Percentiles rank a stretch among this genome's conserved stretches.
phyloP scores from a whole-genome alignment of 1,140 invertebrate genomes.

The Drepana arcuata region DNA sequence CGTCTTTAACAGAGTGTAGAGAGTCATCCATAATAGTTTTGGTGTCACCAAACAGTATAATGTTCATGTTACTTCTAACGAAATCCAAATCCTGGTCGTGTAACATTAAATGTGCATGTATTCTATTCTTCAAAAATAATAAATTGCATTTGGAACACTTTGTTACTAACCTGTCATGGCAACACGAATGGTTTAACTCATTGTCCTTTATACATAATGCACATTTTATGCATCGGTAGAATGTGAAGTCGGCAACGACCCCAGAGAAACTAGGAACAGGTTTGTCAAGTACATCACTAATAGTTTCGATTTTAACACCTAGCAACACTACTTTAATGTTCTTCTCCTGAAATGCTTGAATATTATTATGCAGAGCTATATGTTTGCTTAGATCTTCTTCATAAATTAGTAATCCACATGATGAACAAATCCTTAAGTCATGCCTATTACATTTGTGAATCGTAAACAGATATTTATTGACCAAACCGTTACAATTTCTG shows the following conservation, averaged over 20 bases:
- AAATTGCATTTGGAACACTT: slow-evolving; percentile 32
- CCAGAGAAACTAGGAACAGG: slow-evolving; percentile 19
- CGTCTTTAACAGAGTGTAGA: neutral
- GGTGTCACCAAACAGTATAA: neutral
- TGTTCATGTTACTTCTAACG: neutral
- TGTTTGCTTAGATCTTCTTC: slow-evolving; percentile 22
- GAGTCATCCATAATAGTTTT: neutral
- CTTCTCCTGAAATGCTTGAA: slow-evolving; percentile 24
- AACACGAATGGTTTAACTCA: slow-evolving; percentile 25
- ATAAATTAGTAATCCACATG: slow-evolving; percentile 30
- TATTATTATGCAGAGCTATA: slow-evolving; percentile 25
- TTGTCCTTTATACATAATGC: slow-evolving; percentile 21
- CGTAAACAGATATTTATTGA: slow-evolving; percentile 16
- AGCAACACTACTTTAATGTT: slow-evolving; percentile 40
- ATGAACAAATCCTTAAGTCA: slow-evolving; percentile 25
- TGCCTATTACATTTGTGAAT: slow-evolving; percentile 25
- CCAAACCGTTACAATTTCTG: slow-evolving; percentile 32
- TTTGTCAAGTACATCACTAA: slow-evolving; percentile 1
- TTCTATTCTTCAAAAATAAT: slow-evolving; percentile 21
- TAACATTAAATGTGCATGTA: slow-evolving; percentile 23
- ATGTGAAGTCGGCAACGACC: slow-evolving; percentile 29
- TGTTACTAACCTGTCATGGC: slow-evolving; percentile 14
- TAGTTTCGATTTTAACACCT: slow-evolving; percentile 11
- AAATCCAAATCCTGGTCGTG: slow-evolving; percentile 32
- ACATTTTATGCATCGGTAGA: slow-evolving; percentile 35